Percentiles rank a stretch among this genome's conserved stretches.
phyloP scores from a whole-genome alignment of 2,113 vertebrate genomes.

The Alosa alosa region DNA sequence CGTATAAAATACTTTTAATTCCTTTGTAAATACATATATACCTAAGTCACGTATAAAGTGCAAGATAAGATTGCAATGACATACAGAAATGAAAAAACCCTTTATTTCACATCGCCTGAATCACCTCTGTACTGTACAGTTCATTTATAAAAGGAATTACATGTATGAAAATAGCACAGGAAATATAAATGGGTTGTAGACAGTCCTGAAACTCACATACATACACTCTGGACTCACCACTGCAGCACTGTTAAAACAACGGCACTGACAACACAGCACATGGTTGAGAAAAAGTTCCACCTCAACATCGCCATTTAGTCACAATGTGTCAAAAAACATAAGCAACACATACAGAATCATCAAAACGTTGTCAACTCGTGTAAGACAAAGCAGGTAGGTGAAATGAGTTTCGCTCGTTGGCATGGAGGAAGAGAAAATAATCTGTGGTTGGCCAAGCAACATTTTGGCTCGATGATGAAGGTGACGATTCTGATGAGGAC shows the following conservation, averaged over 20 bases:
- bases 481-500: no score
- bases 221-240: conserved; percentile 45
- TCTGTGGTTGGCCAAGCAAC: not conserved
- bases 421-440: conserved; percentile 22
- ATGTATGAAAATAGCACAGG: conserved; percentile 57
- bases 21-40: conserved; percentile 41
- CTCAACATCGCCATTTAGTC: conserved; percentile 53
- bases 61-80: conserved; percentile 44
- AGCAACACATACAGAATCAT: conserved; percentile 51
- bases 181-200: conserved; percentile 49
- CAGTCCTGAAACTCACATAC: conserved; percentile 40
- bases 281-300: conserved; percentile 51
- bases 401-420: conserved; percentile 31
- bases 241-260: conserved; percentile 47
- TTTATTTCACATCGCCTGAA: conserved; percentile 59
- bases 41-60: conserved; percentile 43
- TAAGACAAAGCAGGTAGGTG: conserved; percentile 53
- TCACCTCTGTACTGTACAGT: conserved; percentile 58
- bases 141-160: conserved; percentile 58
- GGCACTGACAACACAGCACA: conserved; percentile 52
- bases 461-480: not conserved
- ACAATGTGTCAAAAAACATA: conserved; percentile 54
- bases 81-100: conserved; percentile 51
- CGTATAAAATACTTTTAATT: conserved; percentile 48
- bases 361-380: conserved; percentile 35